phyloP scores from a whole-genome alignment of 2,888 invertebrate species.

The Microchrysa polita region DNA sequence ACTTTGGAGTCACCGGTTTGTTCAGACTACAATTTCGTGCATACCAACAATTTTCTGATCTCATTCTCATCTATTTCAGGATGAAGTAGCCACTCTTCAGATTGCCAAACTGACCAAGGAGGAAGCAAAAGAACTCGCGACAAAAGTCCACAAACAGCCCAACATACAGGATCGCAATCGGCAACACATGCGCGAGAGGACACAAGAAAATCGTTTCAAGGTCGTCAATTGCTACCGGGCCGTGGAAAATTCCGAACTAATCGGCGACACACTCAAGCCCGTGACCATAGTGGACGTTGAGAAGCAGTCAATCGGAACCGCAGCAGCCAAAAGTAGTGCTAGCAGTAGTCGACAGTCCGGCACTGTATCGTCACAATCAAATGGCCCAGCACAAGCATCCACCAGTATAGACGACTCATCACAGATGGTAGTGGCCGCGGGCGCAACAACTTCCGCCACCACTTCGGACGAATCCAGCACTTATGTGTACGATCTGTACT shows the following conservation, averaged over 20 bases:
- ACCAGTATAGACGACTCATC: background rate
- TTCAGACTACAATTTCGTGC: conserved; percentile 49
- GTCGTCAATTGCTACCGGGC: conserved; percentile 70
- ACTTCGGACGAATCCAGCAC: conserved; percentile 55
- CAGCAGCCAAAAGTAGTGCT: background rate
- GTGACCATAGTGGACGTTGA: conserved; percentile 72
- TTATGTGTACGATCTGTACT: conserved; percentile 74
- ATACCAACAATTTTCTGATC: background rate
- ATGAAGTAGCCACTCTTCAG: conserved; percentile 64
- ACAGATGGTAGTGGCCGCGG: background rate
- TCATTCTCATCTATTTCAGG: conserved; percentile 60
- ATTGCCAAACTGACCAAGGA: conserved; percentile 65
- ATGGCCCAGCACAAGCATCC: background rate
- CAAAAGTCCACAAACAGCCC: conserved; percentile 64
- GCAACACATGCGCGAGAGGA: conserved; percentile 63
- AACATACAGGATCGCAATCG: conserved; percentile 65
- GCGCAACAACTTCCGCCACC: background rate
- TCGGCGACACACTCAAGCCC: conserved; percentile 51
- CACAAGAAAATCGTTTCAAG: conserved; percentile 68
- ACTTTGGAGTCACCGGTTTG: conserved; percentile 74
- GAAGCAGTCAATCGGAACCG: conserved; percentile 55
- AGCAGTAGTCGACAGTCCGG: background rate
- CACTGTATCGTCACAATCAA: background rate
- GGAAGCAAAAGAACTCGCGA: conserved; percentile 64
- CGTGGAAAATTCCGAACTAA: conserved; percentile 54